Percentiles rank a stretch among this genome's conserved stretches.
Evolutionary conservation across 2,888 invertebrate species (phyloP).

Genomic region (Perizoma flavofasciatum): DNA sequence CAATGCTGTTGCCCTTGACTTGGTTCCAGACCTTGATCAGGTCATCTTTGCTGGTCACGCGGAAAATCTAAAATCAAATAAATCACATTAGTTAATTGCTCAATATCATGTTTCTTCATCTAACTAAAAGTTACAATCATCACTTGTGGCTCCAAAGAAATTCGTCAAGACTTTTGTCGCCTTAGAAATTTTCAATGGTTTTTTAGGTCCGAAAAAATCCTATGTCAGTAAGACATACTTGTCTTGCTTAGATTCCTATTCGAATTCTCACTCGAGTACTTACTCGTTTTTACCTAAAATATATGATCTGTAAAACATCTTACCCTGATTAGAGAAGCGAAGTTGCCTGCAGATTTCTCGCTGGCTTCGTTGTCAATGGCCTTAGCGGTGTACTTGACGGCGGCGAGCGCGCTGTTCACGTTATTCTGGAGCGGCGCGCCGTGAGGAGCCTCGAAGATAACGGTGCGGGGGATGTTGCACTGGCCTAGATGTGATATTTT

Average conservation of each 20-base stretch:
- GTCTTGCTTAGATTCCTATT: too few species aligned
- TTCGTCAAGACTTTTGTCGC: too few species aligned
- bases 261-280: too few species aligned
- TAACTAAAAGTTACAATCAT: too few species aligned
- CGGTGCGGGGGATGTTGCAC: constrained; percentile 77
- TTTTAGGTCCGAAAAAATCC: too few species aligned
- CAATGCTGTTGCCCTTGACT: constrained; percentile 83
- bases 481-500: constrained; percentile 50
- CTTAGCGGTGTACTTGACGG: constrained; percentile 86
- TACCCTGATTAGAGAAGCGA: constrained; percentile 86
- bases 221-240: too few species aligned
- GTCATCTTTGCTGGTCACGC: constrained; percentile 87
- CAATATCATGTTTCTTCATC: too few species aligned
- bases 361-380: constrained; percentile 84
- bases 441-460: constrained; percentile 90
- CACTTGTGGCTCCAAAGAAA: too few species aligned
- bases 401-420: constrained; percentile 80
- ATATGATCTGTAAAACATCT: constrained; percentile 27
- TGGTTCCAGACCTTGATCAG: constrained; percentile 87
- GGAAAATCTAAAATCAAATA: constrained; percentile 82
- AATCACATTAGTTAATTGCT: neutral
- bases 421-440: constrained; percentile 76
- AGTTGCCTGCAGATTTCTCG: constrained; percentile 86
- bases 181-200: too few species aligned
- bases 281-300: neutral